phyloP scores from a whole-genome alignment of 2,797 vertebrate species.

The Bradypodion pumilum region DNA sequence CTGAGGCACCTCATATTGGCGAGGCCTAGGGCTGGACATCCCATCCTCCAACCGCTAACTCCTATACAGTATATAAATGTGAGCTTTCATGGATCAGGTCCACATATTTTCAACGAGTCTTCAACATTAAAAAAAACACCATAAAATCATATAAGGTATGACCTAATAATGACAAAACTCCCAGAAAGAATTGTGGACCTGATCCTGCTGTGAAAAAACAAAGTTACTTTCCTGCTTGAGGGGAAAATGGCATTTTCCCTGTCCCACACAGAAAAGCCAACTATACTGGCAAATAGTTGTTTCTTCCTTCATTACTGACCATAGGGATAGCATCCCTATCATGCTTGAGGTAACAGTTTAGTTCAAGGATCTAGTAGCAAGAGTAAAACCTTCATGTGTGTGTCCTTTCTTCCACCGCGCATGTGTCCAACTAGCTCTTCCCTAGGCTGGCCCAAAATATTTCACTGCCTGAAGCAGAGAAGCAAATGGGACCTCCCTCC shows the following conservation, averaged over 20 bases:
- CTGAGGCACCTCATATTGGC: too few relatives aligned
- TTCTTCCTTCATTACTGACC: background rate
- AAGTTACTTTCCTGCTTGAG: background rate
- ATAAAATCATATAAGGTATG: too few relatives aligned
- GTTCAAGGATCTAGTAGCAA: too few relatives aligned
- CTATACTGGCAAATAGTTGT: background rate
- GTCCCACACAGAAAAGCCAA: background rate
- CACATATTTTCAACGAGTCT: too few relatives aligned
- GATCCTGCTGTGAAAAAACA: background rate
- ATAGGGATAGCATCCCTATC: background rate
- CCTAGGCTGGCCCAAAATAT: background rate
- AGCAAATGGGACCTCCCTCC: background rate
- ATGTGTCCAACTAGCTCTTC: too few relatives aligned
- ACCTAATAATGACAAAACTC: background rate
- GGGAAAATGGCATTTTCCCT: background rate
- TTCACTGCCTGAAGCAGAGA: background rate
- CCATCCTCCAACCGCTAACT: too few relatives aligned
- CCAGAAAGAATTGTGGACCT: background rate
- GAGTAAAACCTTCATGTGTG: too few relatives aligned
- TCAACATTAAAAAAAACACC: too few relatives aligned
- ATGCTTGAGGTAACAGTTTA: background rate
- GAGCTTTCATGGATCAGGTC: too few relatives aligned
- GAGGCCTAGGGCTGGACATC: too few relatives aligned
- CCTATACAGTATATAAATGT: too few relatives aligned
- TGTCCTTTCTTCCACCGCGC: too few relatives aligned